Evolutionary conservation across 2,113 vertebrate genomes (phyloP), one percentile per base, ranked within the genome.

Genomic region (Sceloporus undulatus): DNA sequence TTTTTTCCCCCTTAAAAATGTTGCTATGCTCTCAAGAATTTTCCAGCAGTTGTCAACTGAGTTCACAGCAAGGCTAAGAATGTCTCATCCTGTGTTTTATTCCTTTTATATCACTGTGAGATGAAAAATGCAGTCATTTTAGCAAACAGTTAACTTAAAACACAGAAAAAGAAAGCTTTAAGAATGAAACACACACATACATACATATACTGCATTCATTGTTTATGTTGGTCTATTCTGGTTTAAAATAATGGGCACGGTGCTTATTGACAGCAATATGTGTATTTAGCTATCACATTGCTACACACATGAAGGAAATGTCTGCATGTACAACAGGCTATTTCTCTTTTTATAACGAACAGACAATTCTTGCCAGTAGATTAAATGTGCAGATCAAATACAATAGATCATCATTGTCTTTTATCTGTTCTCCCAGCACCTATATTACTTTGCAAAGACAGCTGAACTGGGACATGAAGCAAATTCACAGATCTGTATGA

Each of bases 1-100:
- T 91, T 96, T 16, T 14, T 11, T 2, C 18, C 25, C 11, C n/a
- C 48, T 95, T 96, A 96, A 94, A 93, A 94, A 95, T 86, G 75
- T 62, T 62, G 3, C 91, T 94, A 6, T 1, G 88, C 93, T 96
- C 93, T 96, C 94, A 92, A 95, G 93, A 88, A 94, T 92, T 92
- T 92, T 93, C 80, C 92, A 93, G 89, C 91, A 87, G 94, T 96
- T 94, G 95, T 96, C 96, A 95, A 95, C 96, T 95, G 94, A 95
- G 95, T 96, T 96, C 96, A 96, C 92, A 95, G 92, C 38, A 88
- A 89, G 92, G 93, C 92, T 95, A 92, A 91, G 91, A 94, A 96
- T 92, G 95, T 95, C 94, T 95, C 94, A 93, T 95, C 90, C 92
- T 93, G 87, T 81, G 85, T 95, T 94, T 95, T 93, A 90, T 91